A percentile compares a stretch with the other conserved stretches of the same genome.
Conservation (phyloP, 2,113 vertebrate species). For the Eleginops maclovinus region DNA sequence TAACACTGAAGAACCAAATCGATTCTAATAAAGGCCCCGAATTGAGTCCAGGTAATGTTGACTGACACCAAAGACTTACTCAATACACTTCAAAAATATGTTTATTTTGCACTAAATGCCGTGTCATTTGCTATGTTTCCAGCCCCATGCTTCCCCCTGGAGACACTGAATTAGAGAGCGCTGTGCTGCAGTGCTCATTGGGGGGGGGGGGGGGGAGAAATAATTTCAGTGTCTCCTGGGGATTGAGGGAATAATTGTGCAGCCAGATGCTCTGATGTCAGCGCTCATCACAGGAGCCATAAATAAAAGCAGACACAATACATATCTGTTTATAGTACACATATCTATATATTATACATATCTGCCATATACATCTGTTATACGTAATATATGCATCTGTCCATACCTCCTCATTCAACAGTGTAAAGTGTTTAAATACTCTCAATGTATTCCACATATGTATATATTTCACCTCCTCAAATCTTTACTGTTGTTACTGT, state of each 20-base stretch:
- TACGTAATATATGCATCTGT: no score
- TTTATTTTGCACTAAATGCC: background rate
- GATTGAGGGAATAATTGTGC: slow-evolving; percentile 50
- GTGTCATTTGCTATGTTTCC: slow-evolving; percentile 47
- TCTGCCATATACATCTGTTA: no score
- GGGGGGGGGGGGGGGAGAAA: slow-evolving; percentile 6
- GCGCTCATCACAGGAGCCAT: slow-evolving; percentile 33
- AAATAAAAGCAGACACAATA: slow-evolving; percentile 26
- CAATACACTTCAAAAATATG: no score
- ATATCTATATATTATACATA: no score
- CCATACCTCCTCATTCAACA: no score
- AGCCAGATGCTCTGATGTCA: slow-evolving; percentile 64
- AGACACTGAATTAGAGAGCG: slow-evolving; percentile 52
- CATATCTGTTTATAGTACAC: no score
- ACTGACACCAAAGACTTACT: background rate
- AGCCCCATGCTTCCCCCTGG: slow-evolving; percentile 2
- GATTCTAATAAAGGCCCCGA: background rate
- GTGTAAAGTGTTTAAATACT: no score
- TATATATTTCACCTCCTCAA: no score
- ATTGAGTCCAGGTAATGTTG: background rate
- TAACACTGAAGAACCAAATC: background rate
- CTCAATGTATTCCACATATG: no score
- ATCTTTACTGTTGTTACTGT: no score
- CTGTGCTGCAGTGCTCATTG: slow-evolving; percentile 12
- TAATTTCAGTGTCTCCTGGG: slow-evolving; percentile 45